These are phyloP conservation scores for Tridacna crocea DNA, from an alignment of 2,888 invertebrate species.

Conservation along the genomic window DNA sequence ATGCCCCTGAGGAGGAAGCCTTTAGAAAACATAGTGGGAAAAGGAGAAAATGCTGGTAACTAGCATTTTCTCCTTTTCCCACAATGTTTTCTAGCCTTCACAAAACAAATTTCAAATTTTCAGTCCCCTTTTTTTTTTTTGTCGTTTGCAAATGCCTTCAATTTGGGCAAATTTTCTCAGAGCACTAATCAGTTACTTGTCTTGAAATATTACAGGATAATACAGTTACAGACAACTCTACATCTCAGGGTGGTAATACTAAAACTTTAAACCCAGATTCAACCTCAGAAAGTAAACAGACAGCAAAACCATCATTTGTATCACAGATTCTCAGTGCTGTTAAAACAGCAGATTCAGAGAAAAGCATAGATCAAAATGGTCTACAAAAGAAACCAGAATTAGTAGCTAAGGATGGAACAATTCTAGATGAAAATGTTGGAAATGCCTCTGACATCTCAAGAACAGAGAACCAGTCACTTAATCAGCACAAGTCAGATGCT, in stretches of 20 bases:
- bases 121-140: no score
- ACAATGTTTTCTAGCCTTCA: background rate
- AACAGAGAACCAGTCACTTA: background rate
- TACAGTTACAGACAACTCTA: no score
- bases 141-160: no score
- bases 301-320: conserved; percentile 41
- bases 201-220: no score
- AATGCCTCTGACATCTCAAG: background rate
- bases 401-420: background rate
- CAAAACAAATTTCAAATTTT: no score
- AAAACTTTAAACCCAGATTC: no score
- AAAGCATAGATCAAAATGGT: background rate
- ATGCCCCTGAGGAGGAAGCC: background rate
- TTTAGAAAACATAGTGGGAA: background rate
- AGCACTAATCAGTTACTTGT: no score
- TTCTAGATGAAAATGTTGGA: background rate
- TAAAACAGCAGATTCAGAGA: background rate
- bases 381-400: background rate
- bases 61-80: background rate
- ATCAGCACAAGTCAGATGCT: background rate
- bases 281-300: background rate
- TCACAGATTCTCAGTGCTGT: conserved; percentile 53
- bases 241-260: no score
- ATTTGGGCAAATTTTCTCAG: no score
- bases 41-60: conserved; percentile 2